Percentiles rank a stretch among this genome's conserved stretches.
phyloP scores from a whole-genome alignment of 2,797 vertebrate genomes.

The Phataginus tetradactyla region DNA sequence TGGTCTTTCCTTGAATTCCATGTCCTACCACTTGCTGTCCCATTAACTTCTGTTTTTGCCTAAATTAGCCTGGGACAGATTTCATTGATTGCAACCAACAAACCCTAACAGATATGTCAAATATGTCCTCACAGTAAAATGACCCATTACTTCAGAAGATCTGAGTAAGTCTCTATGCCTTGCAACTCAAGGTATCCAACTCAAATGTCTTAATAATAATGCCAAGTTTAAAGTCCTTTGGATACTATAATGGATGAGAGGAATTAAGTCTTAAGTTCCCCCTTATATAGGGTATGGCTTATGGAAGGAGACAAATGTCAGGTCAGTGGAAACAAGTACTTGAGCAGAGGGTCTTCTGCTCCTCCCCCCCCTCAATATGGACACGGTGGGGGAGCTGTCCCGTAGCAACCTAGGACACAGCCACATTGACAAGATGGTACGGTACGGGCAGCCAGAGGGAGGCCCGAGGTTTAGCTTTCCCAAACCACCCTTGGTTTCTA shows the following conservation, averaged over 20 bases:
- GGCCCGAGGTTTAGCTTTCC: background rate
- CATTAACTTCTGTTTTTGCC: background rate
- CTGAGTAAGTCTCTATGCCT: background rate
- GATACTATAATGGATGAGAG: background rate
- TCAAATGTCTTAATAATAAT: background rate
- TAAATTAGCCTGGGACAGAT: slow-evolving; percentile 13
- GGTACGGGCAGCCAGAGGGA: background rate
- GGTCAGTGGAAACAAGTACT: background rate
- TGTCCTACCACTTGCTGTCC: background rate
- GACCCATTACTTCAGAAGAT: background rate
- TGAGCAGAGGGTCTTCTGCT: background rate
- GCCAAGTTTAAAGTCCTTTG: background rate
- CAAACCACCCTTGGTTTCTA: background rate
- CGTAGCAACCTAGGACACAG: background rate
- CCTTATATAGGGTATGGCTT: background rate
- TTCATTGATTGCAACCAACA: background rate
- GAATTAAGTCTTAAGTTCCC: background rate
- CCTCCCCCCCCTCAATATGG: background rate
- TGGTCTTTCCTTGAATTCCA: background rate
- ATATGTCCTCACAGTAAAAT: background rate
- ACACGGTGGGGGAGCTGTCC: background rate
- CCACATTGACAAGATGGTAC: background rate
- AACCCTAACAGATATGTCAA: background rate
- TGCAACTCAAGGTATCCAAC: background rate
- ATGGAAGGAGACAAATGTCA: background rate